Base-by-base conservation (phyloP, 2,888 invertebrate genomes). In the Hypolimnas misippus region DNA sequence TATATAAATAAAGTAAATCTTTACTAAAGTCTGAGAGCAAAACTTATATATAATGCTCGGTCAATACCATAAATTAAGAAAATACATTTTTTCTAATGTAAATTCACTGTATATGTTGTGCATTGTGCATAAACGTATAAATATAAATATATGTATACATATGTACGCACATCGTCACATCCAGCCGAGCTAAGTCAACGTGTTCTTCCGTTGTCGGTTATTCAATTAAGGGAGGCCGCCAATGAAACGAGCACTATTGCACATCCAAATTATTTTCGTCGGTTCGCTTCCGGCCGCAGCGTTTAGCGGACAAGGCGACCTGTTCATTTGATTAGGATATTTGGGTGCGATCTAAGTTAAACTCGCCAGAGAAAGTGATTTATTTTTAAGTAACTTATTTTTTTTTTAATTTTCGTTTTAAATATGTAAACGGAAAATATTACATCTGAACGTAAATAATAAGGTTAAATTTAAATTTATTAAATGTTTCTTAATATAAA, bases 141-240 rank as follows among this genome's bases (percentile, higher is more conserved):
- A 40, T 40, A 12, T 40, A 14, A 3, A n/a, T 0, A 40, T 12
- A 40, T 38, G 5, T 7, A 31, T 33, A 33, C 12, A 17, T 8
- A 42, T 16, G 42, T 8, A 42, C 42, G 16, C 17, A 17, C 4
- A 35, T 16, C 40, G 19, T 44, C 53, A 54, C 46, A 46, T 54
- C 52, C 35, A 53, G 58, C 38, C 10, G 50, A 35, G 42, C 44
- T 57, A 63, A 60, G 14, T 42, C 56, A n/a, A n/a, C 25, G 55
- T 31, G 63, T 63, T 57, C 60, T 57, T 57, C 55, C 55, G 57
- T 58, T 63, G 57, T 46, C 50, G 62, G 55, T 63, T 63, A 76
- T 78, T 77, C 73, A 75, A 78, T 77, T 77, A 77, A 44, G 67
- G 68, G 62, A 70, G 66, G 63, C 68, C 64, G 63, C 70, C 71